These are phyloP conservation scores for Thymallus thymallus DNA, from an alignment of 2,113 vertebrate genomes.

Conservation along the genomic window DNA sequence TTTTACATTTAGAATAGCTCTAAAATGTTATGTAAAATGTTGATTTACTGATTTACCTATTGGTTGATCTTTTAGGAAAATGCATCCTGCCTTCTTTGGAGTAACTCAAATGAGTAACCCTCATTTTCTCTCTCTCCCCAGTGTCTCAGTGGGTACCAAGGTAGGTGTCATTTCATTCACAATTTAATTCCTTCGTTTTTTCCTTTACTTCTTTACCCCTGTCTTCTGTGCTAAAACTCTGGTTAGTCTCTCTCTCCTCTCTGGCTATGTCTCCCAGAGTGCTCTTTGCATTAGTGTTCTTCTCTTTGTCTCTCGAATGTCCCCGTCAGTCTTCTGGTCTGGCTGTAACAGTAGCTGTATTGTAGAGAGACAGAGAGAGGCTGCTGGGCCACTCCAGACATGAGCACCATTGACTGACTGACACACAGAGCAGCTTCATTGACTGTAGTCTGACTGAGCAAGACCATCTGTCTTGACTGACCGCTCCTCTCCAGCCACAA, in stretches of 20 bases:
- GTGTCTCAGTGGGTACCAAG: slow-evolving; percentile 99
- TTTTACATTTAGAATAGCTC: too few relatives aligned
- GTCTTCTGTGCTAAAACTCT: too few relatives aligned
- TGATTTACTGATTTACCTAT: not conserved
- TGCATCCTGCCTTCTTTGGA: too few relatives aligned
- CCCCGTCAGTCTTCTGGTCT: slow-evolving; percentile 52
- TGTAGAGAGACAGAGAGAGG: slow-evolving; percentile 67
- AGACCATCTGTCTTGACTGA: too few relatives aligned
- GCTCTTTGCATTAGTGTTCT: not conserved
- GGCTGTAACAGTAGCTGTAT: slow-evolving; percentile 66
- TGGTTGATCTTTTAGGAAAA: too few relatives aligned
- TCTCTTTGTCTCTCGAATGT: slow-evolving; percentile 15
- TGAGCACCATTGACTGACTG: slow-evolving; percentile 33
- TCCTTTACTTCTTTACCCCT: too few relatives aligned
- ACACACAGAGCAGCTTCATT: slow-evolving; percentile 22
- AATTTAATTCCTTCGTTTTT: too few relatives aligned
- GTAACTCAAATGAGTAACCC: too few relatives aligned
- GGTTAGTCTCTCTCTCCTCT: too few relatives aligned
- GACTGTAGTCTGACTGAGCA: slow-evolving; percentile 21
- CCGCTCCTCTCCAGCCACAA: too few relatives aligned
- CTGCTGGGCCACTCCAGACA: slow-evolving; percentile 63
- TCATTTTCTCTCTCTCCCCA: slow-evolving; percentile 62
- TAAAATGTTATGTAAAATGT: not conserved
- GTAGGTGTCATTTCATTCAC: slow-evolving; percentile 69
- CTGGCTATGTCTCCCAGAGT: too few relatives aligned